phyloP scores from a whole-genome alignment of 2,113 vertebrate genomes.

The Halcyon senegalensis region DNA sequence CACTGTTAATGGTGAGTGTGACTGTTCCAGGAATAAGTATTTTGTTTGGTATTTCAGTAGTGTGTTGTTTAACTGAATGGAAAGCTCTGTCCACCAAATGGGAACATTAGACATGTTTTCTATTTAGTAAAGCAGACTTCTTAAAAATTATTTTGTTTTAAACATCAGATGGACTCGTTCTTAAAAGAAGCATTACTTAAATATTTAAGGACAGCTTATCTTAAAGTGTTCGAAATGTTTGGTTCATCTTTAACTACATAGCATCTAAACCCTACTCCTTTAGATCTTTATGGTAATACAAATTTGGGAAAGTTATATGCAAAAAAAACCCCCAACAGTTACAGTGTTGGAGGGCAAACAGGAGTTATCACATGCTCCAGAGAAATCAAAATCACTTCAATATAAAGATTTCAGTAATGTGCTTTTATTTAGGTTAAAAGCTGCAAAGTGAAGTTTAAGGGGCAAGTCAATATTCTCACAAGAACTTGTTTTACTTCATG shows the following conservation, averaged over 20 bases:
- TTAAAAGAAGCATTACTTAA: not conserved
- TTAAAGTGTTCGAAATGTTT: not conserved
- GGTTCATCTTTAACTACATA: not conserved
- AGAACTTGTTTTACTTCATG: slow-evolving; percentile 29
- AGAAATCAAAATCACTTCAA: not conserved
- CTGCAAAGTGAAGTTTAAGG: not conserved
- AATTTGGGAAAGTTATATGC: not conserved
- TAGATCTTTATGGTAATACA: not conserved
- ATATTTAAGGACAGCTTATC: not conserved
- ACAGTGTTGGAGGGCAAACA: not conserved
- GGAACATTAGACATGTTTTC: not conserved
- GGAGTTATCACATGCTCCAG: not conserved
- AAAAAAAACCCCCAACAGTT: not conserved
- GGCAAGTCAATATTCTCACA: not conserved
- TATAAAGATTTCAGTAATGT: not conserved
- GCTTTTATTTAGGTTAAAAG: not conserved
- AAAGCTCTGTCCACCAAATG: not conserved
- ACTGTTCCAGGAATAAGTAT: not conserved
- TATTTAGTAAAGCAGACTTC: not conserved
- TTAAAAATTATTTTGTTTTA: not conserved
- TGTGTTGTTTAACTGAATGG: not conserved
- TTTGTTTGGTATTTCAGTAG: not conserved
- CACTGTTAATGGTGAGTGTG: not conserved
- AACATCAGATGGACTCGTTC: not conserved
- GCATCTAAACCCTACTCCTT: not conserved